Evolutionary conservation across 2,797 vertebrate genomes (phyloP).

Genomic region (Chloroceryle amazona): DNA sequence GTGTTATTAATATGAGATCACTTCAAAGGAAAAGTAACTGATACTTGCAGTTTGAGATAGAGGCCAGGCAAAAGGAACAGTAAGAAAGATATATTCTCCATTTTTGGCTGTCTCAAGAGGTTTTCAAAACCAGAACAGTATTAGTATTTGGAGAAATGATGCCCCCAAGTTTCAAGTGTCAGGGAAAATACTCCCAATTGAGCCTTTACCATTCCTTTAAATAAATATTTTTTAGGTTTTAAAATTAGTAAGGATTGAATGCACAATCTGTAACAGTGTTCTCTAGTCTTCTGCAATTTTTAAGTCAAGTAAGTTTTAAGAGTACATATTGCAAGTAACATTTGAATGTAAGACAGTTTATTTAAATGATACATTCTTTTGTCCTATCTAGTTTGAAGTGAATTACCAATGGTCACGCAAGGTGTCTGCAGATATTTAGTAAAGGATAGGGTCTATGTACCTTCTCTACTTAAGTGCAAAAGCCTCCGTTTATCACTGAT

Average conservation of each 20-base stretch:
- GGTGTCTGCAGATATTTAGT: background rate
- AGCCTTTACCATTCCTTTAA: background rate
- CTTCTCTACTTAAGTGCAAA: background rate
- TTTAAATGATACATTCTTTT: background rate
- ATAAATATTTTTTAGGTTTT: background rate
- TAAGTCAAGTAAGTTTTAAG: background rate
- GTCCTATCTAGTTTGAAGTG: background rate
- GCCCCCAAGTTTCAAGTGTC: background rate
- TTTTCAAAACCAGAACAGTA: background rate
- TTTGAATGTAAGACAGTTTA: background rate
- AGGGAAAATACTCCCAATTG: background rate
- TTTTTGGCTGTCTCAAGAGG: background rate
- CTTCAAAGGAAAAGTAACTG: background rate
- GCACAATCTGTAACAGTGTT: background rate
- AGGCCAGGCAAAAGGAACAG: background rate
- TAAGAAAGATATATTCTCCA: background rate
- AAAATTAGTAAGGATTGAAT: background rate
- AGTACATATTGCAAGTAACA: background rate
- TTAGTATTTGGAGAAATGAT: background rate
- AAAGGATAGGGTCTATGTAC: background rate
- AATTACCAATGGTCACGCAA: background rate
- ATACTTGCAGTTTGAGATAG: background rate
- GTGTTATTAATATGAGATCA: background rate
- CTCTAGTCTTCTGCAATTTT: background rate
- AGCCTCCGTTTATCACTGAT: background rate